Evolutionary conservation across 2,888 invertebrate genomes (phyloP), one percentile per base, ranked within the genome.

Genomic region (Leptogaster cylindrica): DNA sequence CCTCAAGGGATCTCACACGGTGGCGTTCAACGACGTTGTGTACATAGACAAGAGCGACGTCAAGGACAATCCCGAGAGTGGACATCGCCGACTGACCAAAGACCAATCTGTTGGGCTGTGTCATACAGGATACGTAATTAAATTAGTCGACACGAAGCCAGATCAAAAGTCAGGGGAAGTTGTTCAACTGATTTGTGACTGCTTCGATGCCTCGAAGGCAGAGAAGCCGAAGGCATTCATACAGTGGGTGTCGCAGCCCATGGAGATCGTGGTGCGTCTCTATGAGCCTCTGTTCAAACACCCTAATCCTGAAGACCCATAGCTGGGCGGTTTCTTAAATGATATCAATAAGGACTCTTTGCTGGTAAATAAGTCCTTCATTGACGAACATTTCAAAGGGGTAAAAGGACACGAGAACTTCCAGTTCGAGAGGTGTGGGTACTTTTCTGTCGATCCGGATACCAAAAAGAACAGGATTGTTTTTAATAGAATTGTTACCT

Each of bases 171-270:
- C n/a, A n/a, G n/a, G n/a, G n/a, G n/a, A n/a, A n/a, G n/a, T n/a
- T n/a, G n/a, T n/a, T n/a, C n/a, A n/a, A n/a, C n/a, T n/a, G 7
- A 80, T 89, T 70, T 97, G 93, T 64, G 85, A 83, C 3, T 92
- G 92, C 72, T 85, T 87, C 51, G 82, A 86, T 25, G 87, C 90
- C 0, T 84, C 86, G 2, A 88, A 90, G 14, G 81, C 85, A 7
- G 88, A 87, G 51, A 99, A 99, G 80, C 99, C 99, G 0, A 98
- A 98, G 80, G 98, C 97, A 0, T 99, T 97, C 81, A 91, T 99
- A 73, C 99, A 99, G 78, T 99, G 99, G 99, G 97, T 99, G 1
- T 89, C 95, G 0, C 84, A 91, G 65, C 97, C 97, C 0, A 75
- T 89, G 10, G 78, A 84, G 52, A 86, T 93, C 70, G 93, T 95